These are phyloP conservation scores for Eubucco bourcierii DNA, from an alignment of 2,113 vertebrate genomes.

Conservation along the genomic window DNA sequence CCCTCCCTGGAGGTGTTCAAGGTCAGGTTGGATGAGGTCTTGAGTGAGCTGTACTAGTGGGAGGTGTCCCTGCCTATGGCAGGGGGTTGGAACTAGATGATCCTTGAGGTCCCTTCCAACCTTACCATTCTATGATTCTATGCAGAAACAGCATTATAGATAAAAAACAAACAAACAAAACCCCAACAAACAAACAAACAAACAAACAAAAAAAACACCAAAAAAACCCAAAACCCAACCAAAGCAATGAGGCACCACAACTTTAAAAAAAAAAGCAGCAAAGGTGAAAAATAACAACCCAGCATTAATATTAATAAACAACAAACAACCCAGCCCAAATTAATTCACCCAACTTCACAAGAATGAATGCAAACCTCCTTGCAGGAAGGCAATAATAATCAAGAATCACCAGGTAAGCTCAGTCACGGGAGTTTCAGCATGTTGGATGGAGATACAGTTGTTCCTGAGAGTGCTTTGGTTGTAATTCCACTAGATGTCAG, in stretches of 20 bases:
- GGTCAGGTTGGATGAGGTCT: too few species aligned
- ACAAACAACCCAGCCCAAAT: background rate
- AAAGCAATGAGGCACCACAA: background rate
- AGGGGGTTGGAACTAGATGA: too few species aligned
- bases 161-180: too few species aligned
- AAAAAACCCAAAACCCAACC: too few species aligned
- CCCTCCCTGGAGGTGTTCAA: too few species aligned
- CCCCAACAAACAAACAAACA: too few species aligned
- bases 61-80: too few species aligned
- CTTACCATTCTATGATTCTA: too few species aligned
- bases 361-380: background rate
- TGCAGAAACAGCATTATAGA: background rate
- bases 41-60: too few species aligned
- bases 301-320: background rate
- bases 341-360: background rate
- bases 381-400: background rate
- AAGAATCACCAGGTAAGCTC: background rate
- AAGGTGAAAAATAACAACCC: background rate
- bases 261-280: background rate
- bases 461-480: background rate
- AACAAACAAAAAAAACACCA: background rate
- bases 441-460: background rate
- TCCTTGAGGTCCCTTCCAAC: too few species aligned
- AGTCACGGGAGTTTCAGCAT: background rate
- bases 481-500: constrained; percentile 71